Evolutionary conservation across 2,888 invertebrate species (phyloP).

Genomic region (Luffia ferchaultella): DNA sequence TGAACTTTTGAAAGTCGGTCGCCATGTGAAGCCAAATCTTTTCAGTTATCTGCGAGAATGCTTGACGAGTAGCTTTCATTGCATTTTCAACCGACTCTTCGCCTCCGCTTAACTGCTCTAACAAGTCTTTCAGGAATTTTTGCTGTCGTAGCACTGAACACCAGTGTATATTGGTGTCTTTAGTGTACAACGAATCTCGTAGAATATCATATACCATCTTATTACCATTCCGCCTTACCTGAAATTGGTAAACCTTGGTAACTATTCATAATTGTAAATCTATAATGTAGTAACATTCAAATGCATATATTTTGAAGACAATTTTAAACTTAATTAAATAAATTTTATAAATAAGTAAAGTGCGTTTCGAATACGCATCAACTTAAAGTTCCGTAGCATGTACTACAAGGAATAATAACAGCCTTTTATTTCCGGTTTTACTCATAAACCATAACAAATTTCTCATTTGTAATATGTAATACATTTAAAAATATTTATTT

Average conservation of each 20-base stretch:
- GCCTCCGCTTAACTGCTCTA: slow-evolving; percentile 65
- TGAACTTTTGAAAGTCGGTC: slow-evolving; percentile 71
- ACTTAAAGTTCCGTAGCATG: too few relatives aligned
- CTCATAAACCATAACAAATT: too few relatives aligned
- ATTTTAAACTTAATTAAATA: too few relatives aligned
- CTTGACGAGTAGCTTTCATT: slow-evolving; percentile 55
- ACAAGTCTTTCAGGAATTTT: slow-evolving; percentile 73
- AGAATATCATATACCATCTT: slow-evolving; percentile 65
- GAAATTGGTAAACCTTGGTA: neutral
- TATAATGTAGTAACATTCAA: too few relatives aligned
- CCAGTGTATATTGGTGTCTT: slow-evolving; percentile 76
- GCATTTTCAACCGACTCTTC: slow-evolving; percentile 37
- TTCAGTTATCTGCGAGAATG: slow-evolving; percentile 67
- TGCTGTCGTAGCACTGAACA: slow-evolving; percentile 79
- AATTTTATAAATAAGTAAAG: too few relatives aligned
- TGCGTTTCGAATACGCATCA: too few relatives aligned
- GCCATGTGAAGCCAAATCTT: slow-evolving; percentile 76
- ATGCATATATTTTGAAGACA: too few relatives aligned
- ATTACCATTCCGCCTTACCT: slow-evolving; percentile 67
- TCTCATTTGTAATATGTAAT: too few relatives aligned
- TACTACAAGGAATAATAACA: too few relatives aligned
- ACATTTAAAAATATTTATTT: too few relatives aligned
- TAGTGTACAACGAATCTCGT: slow-evolving; percentile 39
- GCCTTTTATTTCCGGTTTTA: too few relatives aligned
- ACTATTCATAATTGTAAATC: too few relatives aligned